Conservation (phyloP, 2,888 invertebrate genomes). For the Chydorus sphaericus region DNA sequence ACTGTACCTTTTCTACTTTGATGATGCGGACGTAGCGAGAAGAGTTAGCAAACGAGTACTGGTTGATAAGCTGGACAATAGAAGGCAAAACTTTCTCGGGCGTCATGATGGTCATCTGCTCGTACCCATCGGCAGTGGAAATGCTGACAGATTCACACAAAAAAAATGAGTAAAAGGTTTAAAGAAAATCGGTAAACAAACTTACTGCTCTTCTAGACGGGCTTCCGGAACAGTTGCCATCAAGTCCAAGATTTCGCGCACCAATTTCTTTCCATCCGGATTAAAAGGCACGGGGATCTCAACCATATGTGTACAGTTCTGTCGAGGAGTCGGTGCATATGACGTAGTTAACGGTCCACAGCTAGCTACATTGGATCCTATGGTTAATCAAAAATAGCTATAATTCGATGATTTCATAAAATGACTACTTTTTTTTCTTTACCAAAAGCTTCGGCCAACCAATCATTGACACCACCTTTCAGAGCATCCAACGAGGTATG, state of each 20-base stretch:
- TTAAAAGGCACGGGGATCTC: conserved; percentile 11
- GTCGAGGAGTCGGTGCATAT: neutral
- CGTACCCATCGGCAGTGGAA: conserved; percentile 14
- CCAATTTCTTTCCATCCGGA: conserved; percentile 11
- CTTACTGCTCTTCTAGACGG: conserved; percentile 14
- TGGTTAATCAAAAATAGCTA: too few relatives aligned
- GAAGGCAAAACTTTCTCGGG: conserved; percentile 15
- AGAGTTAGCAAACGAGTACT: conserved; percentile 3
- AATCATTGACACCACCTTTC: conserved; percentile 76
- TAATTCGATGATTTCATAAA: too few relatives aligned
- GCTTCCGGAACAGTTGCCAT: conserved; percentile 4
- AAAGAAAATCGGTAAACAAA: neutral
- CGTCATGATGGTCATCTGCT: conserved; percentile 15
- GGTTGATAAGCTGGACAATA: conserved; percentile 13
- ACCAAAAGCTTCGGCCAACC: conserved; percentile 60
- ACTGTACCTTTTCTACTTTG: conserved; percentile 17
- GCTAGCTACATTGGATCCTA: neutral
- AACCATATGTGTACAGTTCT: conserved; percentile 13
- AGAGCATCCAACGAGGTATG: conserved; percentile 83
- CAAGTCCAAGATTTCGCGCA: conserved; percentile 12
- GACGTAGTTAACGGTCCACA: conserved; percentile 1
- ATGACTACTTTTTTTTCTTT: too few relatives aligned
- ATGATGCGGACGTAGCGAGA: conserved; percentile 15
- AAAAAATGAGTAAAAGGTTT: neutral
- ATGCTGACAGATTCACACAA: neutral